Conservation (phyloP, 2,113 vertebrate species). For the Lampris incognitus region DNA sequence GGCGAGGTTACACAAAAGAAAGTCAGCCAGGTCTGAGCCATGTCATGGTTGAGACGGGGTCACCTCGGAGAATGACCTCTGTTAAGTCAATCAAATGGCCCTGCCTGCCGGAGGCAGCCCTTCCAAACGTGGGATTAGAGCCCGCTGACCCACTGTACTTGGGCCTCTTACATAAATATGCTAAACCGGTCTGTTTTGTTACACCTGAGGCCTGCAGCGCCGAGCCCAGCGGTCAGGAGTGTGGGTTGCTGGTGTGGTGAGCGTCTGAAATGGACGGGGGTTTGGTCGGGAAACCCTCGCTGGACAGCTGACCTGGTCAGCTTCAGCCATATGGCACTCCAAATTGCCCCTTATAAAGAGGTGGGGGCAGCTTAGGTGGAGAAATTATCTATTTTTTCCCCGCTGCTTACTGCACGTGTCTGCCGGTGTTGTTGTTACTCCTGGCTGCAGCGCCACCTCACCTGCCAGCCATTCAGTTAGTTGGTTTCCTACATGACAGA, state of each 20-base stretch:
- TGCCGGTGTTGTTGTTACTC: no score
- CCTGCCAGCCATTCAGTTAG: no score
- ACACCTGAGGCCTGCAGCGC: slow-evolving; percentile 12
- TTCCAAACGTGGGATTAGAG: slow-evolving; percentile 68
- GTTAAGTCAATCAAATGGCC: slow-evolving; percentile 76
- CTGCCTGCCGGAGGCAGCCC: slow-evolving; percentile 57
- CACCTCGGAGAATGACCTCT: slow-evolving; percentile 50
- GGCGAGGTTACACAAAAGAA: slow-evolving; percentile 32
- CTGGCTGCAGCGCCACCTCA: no score
- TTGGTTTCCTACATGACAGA: no score
- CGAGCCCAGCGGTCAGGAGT: slow-evolving; percentile 1
- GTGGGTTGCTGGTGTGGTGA: not conserved
- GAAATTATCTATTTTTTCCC: no score
- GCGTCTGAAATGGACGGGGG: not conserved
- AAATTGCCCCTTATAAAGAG: no score
- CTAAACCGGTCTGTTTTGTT: slow-evolving; percentile 34
- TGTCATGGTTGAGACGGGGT: slow-evolving; percentile 33
- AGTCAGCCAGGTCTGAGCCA: slow-evolving; percentile 48
- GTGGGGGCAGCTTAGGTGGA: no score
- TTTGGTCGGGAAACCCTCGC: no score
- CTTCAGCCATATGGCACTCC: no score
- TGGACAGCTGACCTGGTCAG: no score
- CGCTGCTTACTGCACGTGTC: no score
- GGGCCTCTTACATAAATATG: slow-evolving; percentile 57
- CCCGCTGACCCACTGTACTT: slow-evolving; percentile 57